These are phyloP conservation scores for Myiozetetes cayanensis DNA, from an alignment of 2,113 vertebrate genomes.

Conservation along the genomic window DNA sequence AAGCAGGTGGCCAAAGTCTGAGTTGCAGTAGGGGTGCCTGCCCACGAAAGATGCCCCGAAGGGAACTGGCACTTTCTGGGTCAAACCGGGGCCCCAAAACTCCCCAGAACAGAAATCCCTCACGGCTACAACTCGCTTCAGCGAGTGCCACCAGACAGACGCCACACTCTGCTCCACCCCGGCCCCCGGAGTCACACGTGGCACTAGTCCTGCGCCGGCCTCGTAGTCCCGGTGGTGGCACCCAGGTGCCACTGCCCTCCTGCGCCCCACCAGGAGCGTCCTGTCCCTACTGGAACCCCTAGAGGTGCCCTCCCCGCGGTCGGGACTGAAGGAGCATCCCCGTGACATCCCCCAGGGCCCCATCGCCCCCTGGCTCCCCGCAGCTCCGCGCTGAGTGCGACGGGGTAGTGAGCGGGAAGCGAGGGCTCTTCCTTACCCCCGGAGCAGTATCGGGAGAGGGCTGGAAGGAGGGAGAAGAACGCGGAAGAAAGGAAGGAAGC, in stretches of 20 bases:
- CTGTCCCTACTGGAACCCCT: neutral
- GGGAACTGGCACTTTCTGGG: neutral
- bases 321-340: neutral
- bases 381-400: neutral
- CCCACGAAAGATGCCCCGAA: accelerated
- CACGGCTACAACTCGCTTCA: neutral
- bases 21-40: accelerated
- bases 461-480: conserved; percentile 1
- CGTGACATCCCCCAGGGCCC: neutral
- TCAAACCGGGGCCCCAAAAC: neutral
- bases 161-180: neutral
- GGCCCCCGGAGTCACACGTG: neutral
- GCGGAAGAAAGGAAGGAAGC: conserved; percentile 51
- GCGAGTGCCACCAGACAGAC: neutral
- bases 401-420: neutral
- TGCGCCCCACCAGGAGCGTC: neutral
- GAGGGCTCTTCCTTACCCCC: conserved; percentile 10
- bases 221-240: neutral
- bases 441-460: conserved; percentile 11
- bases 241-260: neutral
- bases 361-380: neutral
- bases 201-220: neutral
- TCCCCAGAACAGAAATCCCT: neutral
- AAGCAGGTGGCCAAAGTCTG: accelerated
- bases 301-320: neutral